Percentiles rank a stretch among this genome's conserved stretches.
Evolutionary conservation across 2,113 vertebrate genomes (phyloP).

Genomic region (Muntiacus muntjak): DNA sequence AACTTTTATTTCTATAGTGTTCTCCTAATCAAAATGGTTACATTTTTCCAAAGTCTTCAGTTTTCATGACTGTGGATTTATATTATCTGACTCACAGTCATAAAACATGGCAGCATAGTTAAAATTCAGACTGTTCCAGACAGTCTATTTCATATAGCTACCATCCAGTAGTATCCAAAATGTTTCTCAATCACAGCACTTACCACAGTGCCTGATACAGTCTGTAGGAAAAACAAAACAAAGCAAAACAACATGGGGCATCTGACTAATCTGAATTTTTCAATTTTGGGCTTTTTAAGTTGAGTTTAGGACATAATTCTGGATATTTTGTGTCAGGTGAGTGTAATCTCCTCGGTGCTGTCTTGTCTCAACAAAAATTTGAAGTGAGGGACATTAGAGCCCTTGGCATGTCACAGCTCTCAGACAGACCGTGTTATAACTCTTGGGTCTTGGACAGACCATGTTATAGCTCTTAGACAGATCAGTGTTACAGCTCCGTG

Average conservation of each 20-base stretch:
- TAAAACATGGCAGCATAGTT: background rate
- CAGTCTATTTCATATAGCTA: background rate
- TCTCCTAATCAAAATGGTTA: background rate
- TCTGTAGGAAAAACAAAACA: background rate
- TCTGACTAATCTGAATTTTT: background rate
- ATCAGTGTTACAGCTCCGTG: background rate
- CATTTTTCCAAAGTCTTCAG: conserved; percentile 19
- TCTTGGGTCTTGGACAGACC: background rate
- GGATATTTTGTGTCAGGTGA: background rate
- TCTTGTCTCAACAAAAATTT: background rate
- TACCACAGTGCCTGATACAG: background rate
- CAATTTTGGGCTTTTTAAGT: background rate
- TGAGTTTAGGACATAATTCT: background rate
- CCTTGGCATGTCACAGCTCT: background rate
- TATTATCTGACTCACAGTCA: background rate
- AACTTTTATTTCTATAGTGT: background rate
- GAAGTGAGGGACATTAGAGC: background rate
- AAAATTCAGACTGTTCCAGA: background rate
- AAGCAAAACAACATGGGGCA: background rate
- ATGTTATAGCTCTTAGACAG: background rate
- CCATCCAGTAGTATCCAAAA: background rate
- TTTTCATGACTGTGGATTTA: conserved; percentile 25
- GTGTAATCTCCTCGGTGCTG: background rate
- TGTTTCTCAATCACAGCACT: background rate
- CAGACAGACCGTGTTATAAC: background rate